phyloP scores from a whole-genome alignment of 2,797 vertebrate genomes.

The Darevskia nairensis region DNA sequence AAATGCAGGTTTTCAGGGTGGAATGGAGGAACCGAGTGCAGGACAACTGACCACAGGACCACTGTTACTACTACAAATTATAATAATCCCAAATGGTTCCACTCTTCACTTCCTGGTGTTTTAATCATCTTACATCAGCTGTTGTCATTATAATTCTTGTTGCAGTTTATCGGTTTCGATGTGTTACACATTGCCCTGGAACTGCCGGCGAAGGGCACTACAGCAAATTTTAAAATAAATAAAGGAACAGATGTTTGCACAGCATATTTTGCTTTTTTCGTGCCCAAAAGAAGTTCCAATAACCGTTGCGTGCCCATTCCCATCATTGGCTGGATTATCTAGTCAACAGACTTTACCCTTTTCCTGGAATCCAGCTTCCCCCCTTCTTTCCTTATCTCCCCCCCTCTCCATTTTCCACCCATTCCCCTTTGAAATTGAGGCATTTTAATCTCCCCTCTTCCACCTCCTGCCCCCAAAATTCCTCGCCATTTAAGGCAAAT shows the following conservation, averaged over 20 bases:
- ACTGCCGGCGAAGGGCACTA: not conserved
- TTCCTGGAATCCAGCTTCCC: constrained; percentile 23
- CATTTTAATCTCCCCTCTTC: constrained; percentile 40
- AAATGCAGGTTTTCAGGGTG: not conserved
- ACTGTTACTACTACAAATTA: too few relatives aligned
- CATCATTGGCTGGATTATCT: not conserved
- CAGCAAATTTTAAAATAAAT: not conserved
- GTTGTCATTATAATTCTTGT: not conserved
- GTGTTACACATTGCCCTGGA: too few relatives aligned
- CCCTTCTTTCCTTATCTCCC: not conserved
- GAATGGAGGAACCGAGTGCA: not conserved
- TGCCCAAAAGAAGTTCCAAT: not conserved
- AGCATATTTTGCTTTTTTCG: not conserved
- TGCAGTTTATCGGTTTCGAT: not conserved
- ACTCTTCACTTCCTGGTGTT: not conserved
- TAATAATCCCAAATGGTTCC: not conserved
- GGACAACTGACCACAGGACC: not conserved
- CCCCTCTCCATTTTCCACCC: not conserved
- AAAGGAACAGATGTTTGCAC: not conserved
- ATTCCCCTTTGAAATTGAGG: constrained; percentile 3
- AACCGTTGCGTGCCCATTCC: not conserved
- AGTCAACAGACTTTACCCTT: not conserved
- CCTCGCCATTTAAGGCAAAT: constrained; percentile 43
- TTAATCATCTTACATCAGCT: not conserved
- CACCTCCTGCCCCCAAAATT: constrained; percentile 12